These are phyloP conservation scores for Lepilemur septentrionalis DNA, from an alignment of 2,797 vertebrate genomes.

Conservation along the genomic window DNA sequence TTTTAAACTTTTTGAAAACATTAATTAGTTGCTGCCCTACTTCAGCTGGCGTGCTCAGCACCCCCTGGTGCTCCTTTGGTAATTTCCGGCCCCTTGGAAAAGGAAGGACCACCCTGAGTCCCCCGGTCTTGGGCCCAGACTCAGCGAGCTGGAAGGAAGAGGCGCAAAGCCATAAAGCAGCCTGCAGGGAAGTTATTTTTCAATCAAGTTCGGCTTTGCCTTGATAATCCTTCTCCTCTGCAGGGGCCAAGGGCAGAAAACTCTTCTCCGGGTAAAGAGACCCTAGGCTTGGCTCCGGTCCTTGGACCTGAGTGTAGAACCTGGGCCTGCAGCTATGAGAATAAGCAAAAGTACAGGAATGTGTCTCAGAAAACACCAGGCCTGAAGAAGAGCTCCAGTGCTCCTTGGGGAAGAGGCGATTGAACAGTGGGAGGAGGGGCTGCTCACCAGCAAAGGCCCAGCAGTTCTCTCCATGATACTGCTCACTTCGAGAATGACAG, in stretches of 20 bases:
- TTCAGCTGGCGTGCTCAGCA: neutral
- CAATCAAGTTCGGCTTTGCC: constrained; percentile 85
- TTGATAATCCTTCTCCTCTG: constrained; percentile 80
- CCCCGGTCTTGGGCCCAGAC: constrained; percentile 29
- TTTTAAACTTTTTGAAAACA: constrained; percentile 1
- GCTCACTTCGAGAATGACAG: rapidly evolving
- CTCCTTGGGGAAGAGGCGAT: neutral
- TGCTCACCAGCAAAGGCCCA: neutral
- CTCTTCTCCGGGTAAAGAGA: constrained; percentile 66
- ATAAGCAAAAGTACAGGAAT: constrained; percentile 57
- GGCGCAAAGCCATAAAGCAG: constrained; percentile 69
- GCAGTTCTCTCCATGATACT: rapidly evolving
- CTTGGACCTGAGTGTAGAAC: constrained; percentile 55
- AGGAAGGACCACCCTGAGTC: constrained; percentile 73
- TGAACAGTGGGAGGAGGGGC: neutral
- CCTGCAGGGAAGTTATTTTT: constrained; percentile 82
- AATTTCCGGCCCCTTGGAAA: constrained; percentile 67
- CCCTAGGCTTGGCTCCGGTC: constrained; percentile 48
- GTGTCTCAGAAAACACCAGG: constrained; percentile 60
- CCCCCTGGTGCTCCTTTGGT: neutral
- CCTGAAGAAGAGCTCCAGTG: neutral
- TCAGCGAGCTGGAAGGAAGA: constrained; percentile 54
- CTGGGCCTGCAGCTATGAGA: constrained; percentile 64
- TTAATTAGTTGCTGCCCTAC: neutral
- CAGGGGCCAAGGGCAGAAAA: constrained; percentile 74